Base-by-base conservation (phyloP, 2,113 vertebrate species). In the Ictidomys tridecemlineatus region DNA sequence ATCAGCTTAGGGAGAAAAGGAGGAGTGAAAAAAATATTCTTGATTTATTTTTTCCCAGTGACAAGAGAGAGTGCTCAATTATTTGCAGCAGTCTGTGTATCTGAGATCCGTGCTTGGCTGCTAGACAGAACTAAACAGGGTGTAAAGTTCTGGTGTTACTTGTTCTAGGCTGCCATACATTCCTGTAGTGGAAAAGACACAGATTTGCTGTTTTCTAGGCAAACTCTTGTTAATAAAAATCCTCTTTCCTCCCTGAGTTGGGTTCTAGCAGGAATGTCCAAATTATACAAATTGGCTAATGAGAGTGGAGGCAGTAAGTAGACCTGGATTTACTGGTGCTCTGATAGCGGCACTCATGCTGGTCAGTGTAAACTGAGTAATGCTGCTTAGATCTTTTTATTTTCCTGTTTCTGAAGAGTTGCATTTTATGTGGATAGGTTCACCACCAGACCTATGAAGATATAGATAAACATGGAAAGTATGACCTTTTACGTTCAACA, bases 401-500 rank as follows among this genome's bases (percentile, higher is more conserved):
- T 88, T 86, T 79, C 20, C 28, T 56, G 28, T 85, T 85, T 95
- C 77, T 97, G 69, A 97, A 97, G 72, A 93, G 51, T 24, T 94
- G 86, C 32, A 56, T 67, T 70, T 53, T 93, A 48, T n/a, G 9
- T 85, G 89, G 48, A 0, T 67, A 99, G 99, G 94, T 99, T 85
- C 99, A 99, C 89, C 98, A 97, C 5, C 98, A 98, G 69, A 98
- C 99, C 10, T 99, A 99, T 0, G 99, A 99, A 24, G 99, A 99
- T 96, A 98, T 99, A 88, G 99, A 99, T 24, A 99, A 99, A 80
- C 97, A 98, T 0, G 98, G 96, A 39, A 99, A 99, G 82, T 99
- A 99, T 0, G 98, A 99, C n/a, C 98, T 99, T 58, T 98, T 99
- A 74, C 99, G 99, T 85, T 99, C 99, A 74, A 99, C 99, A 0